Base-by-base conservation (phyloP, 2,888 invertebrate species). In the Lochmaea capreae region DNA sequence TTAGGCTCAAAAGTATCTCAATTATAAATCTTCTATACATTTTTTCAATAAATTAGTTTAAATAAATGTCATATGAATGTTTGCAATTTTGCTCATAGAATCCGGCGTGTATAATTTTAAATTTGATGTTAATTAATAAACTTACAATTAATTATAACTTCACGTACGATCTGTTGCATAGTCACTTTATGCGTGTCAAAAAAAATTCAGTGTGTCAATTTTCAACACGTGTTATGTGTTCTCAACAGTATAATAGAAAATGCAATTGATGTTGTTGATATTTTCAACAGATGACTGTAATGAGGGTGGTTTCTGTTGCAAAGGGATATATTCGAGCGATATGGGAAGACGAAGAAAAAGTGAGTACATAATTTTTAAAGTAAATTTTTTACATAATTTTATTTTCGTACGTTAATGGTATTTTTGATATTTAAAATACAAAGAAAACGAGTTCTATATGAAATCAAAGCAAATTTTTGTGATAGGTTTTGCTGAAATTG, bases 201-300 rank as follows among this genome's bases (percentile, higher is more conserved):
- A 33, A 22, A 59, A 59, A 33, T 59, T 59, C 33, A 8, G 54
- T 11, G 59, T 33, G 59, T 33, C 59, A 14, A 33, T 59, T 33
- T 33, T 33, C 14, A 59, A 33, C 26, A 22, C 11, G 26, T 59
- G 59, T 12, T n/a, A 59, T 59, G 59, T 59, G 59, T 12, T 59
- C 33, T 59, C 5, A 33, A 33, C 12, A 2, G n/a, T 59, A n/a
- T n/a, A 59, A 33, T 33, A 59, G 33, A 14, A 59, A 59, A 59
- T 59, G 54, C 16, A 54, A 18, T 16, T 54, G 33, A 59, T 59
- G 59, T 59, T 59, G 59, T 59, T 59, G n/a, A 59, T 59, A 33
- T 59, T 14, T 26, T 33, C 59, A 59, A 14, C 33, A 14, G 6
- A 59, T 59, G 11, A 14, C 14, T 26, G 14, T 59, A 12, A 33